phyloP scores from a whole-genome alignment of 2,113 vertebrate genomes.

The Mystacornis crossleyi region DNA sequence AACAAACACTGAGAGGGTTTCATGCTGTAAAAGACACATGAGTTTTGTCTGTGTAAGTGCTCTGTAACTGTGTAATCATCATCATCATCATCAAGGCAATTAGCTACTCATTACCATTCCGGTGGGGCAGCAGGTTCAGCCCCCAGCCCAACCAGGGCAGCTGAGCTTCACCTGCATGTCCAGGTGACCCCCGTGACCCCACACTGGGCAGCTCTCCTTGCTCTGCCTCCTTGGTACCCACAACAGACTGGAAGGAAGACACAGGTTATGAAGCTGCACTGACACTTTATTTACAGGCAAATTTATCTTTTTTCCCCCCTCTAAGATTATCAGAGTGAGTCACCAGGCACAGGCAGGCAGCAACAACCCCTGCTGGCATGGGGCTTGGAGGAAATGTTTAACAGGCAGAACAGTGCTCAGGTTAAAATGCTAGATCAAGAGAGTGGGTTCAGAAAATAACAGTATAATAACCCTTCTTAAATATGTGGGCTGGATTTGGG shows the following conservation, averaged over 20 bases:
- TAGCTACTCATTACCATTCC: background rate
- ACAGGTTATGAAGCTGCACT: background rate
- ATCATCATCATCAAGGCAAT: background rate
- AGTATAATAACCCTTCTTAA: background rate
- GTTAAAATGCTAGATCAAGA: background rate
- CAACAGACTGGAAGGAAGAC: background rate
- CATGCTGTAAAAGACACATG: fast-evolving
- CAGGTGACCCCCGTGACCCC: background rate
- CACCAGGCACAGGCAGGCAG: background rate
- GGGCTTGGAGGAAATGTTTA: background rate
- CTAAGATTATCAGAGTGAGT: background rate
- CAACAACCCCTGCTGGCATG: background rate
- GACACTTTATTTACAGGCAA: background rate
- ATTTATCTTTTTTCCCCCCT: background rate
- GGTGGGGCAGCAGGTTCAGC: background rate
- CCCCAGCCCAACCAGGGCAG: background rate
- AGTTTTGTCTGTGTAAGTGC: background rate
- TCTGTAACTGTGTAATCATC: background rate
- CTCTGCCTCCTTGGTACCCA: background rate
- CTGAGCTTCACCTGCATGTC: background rate
- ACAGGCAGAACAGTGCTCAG: background rate
- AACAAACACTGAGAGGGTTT: background rate
- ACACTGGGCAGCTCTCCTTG: background rate
- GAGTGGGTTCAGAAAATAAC: background rate
- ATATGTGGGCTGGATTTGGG: background rate